Conservation (phyloP, 2,113 vertebrate genomes). For the Corythoichthys intestinalis region DNA sequence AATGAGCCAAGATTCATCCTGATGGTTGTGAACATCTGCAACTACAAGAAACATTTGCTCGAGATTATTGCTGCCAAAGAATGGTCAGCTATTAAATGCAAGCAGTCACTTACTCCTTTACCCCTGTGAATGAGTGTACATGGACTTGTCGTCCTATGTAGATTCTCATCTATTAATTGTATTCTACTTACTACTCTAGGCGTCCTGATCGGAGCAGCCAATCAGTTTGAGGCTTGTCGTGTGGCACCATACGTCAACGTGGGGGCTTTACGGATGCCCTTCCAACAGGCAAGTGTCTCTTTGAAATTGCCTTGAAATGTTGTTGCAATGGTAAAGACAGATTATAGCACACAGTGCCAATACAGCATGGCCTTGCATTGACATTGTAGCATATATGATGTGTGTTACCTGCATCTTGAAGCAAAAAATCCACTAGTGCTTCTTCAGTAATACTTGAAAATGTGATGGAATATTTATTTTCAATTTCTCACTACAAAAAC, state of each 20-base stretch:
- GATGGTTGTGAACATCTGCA: no score
- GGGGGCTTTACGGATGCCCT: conserved; percentile 96
- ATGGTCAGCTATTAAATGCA: no score
- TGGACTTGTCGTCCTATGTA: no score
- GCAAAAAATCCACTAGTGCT: not conserved
- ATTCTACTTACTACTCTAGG: conserved; percentile 67
- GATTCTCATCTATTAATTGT: not conserved
- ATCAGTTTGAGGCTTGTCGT: conserved; percentile 97
- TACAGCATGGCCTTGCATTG: conserved; percentile 29
- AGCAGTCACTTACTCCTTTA: no score
- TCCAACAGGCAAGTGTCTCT: conserved; percentile 92
- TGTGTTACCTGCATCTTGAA: not conserved
- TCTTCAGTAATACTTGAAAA: not conserved
- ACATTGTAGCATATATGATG: not conserved
- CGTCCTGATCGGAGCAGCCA: conserved; percentile 94
- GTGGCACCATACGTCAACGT: conserved; percentile 98
- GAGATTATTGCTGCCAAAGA: no score
- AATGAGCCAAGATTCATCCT: no score
- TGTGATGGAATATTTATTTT: not conserved
- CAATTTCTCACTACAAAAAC: not conserved
- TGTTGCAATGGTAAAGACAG: conserved; percentile 50
- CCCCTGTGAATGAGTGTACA: no score
- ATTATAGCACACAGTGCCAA: conserved; percentile 48
- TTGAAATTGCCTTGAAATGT: conserved; percentile 42
- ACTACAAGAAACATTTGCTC: no score